A percentile compares a stretch with the other conserved stretches of the same genome.
phyloP scores from a whole-genome alignment of 2,113 vertebrate species.

The Climacteris rufus region DNA sequence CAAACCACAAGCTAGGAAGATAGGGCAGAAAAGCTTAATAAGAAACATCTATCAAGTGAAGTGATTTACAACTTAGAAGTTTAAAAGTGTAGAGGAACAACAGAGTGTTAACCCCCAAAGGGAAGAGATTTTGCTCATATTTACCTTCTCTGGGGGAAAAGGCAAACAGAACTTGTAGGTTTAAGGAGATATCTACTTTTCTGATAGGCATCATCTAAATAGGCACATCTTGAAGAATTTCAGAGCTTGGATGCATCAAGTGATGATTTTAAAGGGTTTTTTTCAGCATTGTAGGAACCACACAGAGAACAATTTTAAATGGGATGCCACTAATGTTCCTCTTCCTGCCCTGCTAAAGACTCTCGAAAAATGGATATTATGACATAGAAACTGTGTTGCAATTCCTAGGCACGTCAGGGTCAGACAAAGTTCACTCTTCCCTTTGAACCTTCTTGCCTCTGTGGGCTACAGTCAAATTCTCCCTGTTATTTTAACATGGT shows the following conservation, averaged over 20 bases:
- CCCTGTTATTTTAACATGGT: constrained; percentile 37
- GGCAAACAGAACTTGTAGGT: background rate
- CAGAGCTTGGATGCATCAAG: background rate
- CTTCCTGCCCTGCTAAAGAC: background rate
- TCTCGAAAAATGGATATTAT: background rate
- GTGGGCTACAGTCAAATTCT: constrained; percentile 9
- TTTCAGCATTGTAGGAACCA: background rate
- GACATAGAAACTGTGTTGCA: constrained; percentile 18
- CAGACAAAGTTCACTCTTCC: constrained; percentile 53
- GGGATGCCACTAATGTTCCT: background rate
- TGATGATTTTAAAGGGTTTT: background rate
- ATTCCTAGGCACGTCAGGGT: constrained; percentile 30
- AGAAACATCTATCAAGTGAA: background rate
- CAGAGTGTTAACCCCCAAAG: background rate
- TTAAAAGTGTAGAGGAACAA: background rate
- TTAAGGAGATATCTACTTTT: background rate
- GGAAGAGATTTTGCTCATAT: background rate
- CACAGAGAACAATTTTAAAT: background rate
- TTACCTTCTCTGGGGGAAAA: background rate
- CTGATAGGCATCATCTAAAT: background rate
- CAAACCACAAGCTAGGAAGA: background rate
- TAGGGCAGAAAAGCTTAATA: background rate
- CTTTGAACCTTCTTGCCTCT: constrained; percentile 47
- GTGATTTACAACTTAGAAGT: background rate
- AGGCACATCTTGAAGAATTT: background rate